Evolutionary conservation across 2,888 invertebrate genomes (phyloP).

Genomic region (Sylvicola cinctus): DNA sequence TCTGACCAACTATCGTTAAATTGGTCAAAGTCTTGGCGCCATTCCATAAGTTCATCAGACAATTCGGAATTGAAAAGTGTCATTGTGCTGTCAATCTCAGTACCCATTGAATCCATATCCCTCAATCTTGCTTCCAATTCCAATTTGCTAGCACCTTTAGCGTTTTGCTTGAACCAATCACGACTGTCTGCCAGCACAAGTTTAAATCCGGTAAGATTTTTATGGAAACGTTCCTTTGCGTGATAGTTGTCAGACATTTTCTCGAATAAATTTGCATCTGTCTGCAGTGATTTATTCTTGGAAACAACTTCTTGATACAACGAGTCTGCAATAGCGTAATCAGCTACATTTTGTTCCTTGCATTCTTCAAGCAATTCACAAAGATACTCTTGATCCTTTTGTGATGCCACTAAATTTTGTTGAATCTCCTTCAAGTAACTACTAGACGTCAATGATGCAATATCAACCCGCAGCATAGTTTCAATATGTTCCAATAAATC

Average conservation of each 20-base stretch:
- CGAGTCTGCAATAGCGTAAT: constrained; percentile 16
- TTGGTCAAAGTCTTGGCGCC: constrained; percentile 22
- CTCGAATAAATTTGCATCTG: too few species aligned
- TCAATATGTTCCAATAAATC: constrained; percentile 20
- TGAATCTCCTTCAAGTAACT: constrained; percentile 7
- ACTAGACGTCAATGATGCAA: constrained; percentile 7
- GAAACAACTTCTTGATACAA: constrained; percentile 13
- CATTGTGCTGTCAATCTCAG: constrained; percentile 18
- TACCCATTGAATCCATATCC: constrained; percentile 24
- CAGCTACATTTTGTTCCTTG: constrained; percentile 20
- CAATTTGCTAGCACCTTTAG: constrained; percentile 16
- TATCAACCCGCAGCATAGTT: constrained; percentile 10
- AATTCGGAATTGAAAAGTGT: constrained; percentile 10
- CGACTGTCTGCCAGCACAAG: constrained; percentile 22
- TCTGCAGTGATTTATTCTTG: constrained; percentile 15
- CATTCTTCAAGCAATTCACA: constrained; percentile 32
- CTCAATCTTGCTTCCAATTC: constrained; percentile 22
- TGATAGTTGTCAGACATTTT: constrained; percentile 11
- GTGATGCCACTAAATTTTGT: constrained; percentile 21
- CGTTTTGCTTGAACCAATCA: constrained; percentile 25
- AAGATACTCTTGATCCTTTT: constrained; percentile 32
- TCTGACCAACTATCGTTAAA: constrained; percentile 25
- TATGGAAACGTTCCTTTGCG: constrained; percentile 22
- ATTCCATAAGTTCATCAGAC: constrained; percentile 16
- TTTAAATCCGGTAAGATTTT: constrained; percentile 23